Evolutionary conservation across 2,113 vertebrate species (phyloP).

Genomic region (Osmerus eperlanus): DNA sequence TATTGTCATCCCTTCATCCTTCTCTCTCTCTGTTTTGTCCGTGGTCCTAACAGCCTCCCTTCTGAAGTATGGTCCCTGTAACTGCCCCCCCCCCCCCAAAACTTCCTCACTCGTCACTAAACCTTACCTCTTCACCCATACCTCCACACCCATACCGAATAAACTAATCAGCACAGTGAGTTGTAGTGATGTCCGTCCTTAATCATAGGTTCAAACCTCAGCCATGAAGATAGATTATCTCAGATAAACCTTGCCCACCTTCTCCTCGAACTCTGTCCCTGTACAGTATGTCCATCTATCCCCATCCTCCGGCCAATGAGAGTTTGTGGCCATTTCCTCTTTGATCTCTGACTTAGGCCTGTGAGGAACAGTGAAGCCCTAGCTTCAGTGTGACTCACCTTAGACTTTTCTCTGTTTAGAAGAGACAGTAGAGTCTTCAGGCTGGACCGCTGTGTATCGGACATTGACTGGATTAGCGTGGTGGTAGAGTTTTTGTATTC

Average conservation of each 20-base stretch:
- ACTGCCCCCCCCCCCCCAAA: not conserved
- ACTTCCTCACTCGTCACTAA: not conserved
- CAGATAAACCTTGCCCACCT: no score
- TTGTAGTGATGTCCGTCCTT: no score
- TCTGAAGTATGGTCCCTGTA: slow-evolving; percentile 19
- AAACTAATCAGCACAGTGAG: no score
- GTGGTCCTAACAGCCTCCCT: slow-evolving; percentile 49
- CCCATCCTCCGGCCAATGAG: slow-evolving; percentile 27
- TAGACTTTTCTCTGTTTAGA: slow-evolving; percentile 32
- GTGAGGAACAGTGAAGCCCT: not conserved
- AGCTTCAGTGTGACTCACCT: slow-evolving; percentile 16
- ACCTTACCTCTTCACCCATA: not conserved
- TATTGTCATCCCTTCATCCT: not conserved
- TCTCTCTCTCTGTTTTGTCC: slow-evolving; percentile 13
- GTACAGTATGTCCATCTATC: no score
- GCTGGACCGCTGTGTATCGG: slow-evolving; percentile 51
- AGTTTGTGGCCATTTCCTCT: slow-evolving; percentile 18
- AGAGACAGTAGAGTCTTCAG: slow-evolving; percentile 46
- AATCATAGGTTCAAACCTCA: no score
- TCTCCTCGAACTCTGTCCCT: no score
- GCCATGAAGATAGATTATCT: no score
- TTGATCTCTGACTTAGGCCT: not conserved
- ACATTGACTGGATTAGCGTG: slow-evolving; percentile 37
- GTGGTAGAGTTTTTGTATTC: slow-evolving; percentile 32
- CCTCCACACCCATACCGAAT: not conserved